Conservation (phyloP, 2,797 vertebrate species). For the Enteromius fasciolatus region DNA sequence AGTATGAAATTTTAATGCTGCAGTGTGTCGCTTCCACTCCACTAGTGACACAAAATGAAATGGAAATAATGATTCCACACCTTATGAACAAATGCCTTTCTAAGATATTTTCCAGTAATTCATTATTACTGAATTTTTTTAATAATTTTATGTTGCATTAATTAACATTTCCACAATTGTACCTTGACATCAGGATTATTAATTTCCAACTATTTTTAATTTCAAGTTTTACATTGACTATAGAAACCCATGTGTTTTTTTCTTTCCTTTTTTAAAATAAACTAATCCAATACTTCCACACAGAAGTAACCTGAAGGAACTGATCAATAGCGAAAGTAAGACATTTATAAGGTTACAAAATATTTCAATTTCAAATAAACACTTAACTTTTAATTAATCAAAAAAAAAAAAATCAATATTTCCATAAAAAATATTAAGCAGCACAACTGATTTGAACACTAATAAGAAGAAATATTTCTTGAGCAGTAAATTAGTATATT, state of each 20-base stretch:
- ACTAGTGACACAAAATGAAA: background rate
- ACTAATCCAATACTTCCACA: background rate
- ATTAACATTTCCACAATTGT: too few relatives aligned
- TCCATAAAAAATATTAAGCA: too few relatives aligned
- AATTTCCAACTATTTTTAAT: too few relatives aligned
- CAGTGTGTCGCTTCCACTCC: background rate
- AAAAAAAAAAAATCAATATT: background rate
- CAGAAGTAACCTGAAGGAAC: background rate
- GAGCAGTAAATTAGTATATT: too few relatives aligned
- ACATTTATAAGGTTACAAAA: background rate
- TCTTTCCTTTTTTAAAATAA: background rate
- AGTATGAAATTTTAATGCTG: constrained; percentile 19
- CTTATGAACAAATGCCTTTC: background rate
- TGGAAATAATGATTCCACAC: background rate
- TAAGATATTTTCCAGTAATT: background rate
- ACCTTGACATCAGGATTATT: background rate
- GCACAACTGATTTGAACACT: too few relatives aligned
- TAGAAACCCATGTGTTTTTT: background rate
- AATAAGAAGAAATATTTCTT: too few relatives aligned
- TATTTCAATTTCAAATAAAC: background rate
- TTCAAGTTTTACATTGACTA: background rate
- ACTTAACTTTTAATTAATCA: background rate
- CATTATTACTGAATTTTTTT: background rate
- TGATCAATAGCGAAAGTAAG: background rate
- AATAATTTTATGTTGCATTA: background rate